Percentiles rank a stretch among this genome's conserved stretches.
Conservation (phyloP, 1,140 invertebrate genomes). For the Diuraphis noxia region DNA sequence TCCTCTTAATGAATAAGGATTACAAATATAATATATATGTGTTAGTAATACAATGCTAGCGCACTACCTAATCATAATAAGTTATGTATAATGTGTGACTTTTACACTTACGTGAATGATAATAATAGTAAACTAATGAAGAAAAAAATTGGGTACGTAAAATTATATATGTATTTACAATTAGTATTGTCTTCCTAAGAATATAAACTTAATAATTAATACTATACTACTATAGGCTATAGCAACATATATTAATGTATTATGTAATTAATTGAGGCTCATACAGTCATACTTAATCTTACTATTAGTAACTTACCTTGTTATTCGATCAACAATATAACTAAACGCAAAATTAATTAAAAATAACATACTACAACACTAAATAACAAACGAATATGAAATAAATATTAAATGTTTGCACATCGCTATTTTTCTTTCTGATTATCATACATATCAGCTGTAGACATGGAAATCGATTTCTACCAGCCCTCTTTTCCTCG, state of each 20-base stretch:
- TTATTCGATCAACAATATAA: background rate
- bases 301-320: slow-evolving; percentile 7
- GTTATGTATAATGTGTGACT: too few relatives aligned
- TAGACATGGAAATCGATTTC: slow-evolving; percentile 36
- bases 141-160: background rate
- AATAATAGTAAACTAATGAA: background rate
- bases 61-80: too few relatives aligned
- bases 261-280: too few relatives aligned
- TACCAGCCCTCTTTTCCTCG: background rate
- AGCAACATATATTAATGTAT: too few relatives aligned
- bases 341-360: background rate
- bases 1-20: too few relatives aligned
- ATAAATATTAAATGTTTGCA: background rate
- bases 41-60: too few relatives aligned
- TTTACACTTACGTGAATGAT: background rate
- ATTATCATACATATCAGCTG: slow-evolving; percentile 44
- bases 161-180: background rate
- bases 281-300: background rate
- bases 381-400: background rate
- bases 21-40: too few relatives aligned
- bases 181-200: background rate
- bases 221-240: too few relatives aligned
- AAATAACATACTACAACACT: background rate
- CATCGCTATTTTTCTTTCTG: background rate
- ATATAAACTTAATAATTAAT: too few relatives aligned